Evolutionary conservation across 2,797 vertebrate genomes (phyloP), one percentile per base, ranked within the genome.

Genomic region (Spinibarbus caldwelli): DNA sequence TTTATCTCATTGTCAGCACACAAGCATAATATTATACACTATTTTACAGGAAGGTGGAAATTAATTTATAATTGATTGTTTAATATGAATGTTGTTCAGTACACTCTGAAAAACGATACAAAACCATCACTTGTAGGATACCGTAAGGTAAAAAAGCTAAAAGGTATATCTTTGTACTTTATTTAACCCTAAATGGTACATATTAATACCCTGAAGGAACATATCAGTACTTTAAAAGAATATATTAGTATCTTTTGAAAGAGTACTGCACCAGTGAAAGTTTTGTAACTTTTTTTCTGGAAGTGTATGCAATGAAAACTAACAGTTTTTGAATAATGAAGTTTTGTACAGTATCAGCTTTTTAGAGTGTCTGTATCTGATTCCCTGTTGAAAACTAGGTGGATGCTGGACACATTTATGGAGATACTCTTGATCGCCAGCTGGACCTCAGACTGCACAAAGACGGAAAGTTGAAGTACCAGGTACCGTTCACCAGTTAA

Each of bases 391-490:
- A 78, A 34, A 5, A 77, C 9, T 92, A 99, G 97, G 96, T 99
- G 76, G 98, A 99, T 86, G 97, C 97, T 0, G 95, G 95, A 38
- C 96, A 99, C 79, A 86, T 99, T 68, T 99, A 99, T 0, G 98
- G 98, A 89, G 96, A 97, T 87, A 95, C 87, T 70, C 93, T 99
- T 79, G 91, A 89, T 38, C 95, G 97, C 1, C 98, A 99, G 90
- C 93, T 95, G 86, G 91, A 95, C 14, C 95, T 99, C 52, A 93
- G 98, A 2, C 96, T 97, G 88, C 97, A 95, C 86, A 92, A 90
- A 88, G 97, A 99, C 0, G 98, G 98, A 87, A 99, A 99, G 89
- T 83, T 99, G 87, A 99, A 98, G 91, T 97, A 96, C 92, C 97
- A 99, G 97, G 98, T 99, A 93, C 87, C 4, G 26, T 12, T 78